Conservation (phyloP, 2,113 vertebrate species). For the Calypte anna region DNA sequence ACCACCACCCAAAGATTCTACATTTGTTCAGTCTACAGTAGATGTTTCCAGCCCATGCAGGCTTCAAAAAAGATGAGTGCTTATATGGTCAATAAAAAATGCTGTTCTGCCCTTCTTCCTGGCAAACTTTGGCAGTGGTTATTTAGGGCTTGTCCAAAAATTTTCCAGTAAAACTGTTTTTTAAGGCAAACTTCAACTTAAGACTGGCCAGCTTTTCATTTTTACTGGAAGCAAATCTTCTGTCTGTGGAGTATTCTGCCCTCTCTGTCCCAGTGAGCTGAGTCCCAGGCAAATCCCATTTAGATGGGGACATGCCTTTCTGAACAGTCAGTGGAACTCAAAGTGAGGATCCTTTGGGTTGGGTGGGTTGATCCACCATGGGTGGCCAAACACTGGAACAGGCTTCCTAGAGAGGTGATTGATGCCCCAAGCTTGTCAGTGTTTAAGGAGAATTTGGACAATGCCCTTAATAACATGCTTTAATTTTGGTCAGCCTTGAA, state of each 20-base stretch:
- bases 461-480: not conserved
- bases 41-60: not conserved
- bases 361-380: not conserved
- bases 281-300: not conserved
- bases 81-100: not conserved
- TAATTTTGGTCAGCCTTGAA: not conserved
- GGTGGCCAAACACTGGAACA: not conserved
- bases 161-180: constrained; percentile 1
- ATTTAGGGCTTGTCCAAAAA: not conserved
- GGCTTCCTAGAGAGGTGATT: not conserved
- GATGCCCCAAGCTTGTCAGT: not conserved
- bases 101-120: not conserved
- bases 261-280: not conserved
- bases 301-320: not conserved
- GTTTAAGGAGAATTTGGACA: not conserved
- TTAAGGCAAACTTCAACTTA: not conserved
- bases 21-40: not conserved
- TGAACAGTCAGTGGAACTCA: not conserved
- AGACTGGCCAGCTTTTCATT: not conserved
- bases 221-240: not conserved
- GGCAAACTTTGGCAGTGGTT: not conserved
- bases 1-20: not conserved
- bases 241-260: not conserved
- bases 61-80: not conserved
- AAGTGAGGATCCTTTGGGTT: not conserved